These are phyloP conservation scores for Rana temporaria DNA, from an alignment of 2,113 vertebrate species.

Conservation along the genomic window DNA sequence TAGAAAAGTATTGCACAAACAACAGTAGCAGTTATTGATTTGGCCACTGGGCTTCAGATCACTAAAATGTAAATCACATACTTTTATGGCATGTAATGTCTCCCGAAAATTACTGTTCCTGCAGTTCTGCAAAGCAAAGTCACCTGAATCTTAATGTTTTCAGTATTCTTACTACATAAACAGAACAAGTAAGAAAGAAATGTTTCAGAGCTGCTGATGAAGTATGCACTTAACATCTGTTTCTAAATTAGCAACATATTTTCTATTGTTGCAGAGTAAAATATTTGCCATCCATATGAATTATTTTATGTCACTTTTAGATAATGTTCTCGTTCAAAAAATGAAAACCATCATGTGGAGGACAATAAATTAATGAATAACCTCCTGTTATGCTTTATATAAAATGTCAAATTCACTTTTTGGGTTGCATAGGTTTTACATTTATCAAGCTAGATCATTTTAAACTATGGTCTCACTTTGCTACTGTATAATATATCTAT, in stretches of 20 bases:
- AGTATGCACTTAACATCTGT: constrained; percentile 47
- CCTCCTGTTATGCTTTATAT: constrained; percentile 44
- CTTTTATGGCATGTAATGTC: not conserved
- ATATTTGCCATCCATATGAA: constrained; percentile 14
- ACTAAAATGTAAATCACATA: not conserved
- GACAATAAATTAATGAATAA: constrained; percentile 30
- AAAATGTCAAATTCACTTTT: constrained; percentile 32
- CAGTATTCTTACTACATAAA: constrained; percentile 53
- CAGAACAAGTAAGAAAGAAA: constrained; percentile 25
- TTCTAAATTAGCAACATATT: constrained; percentile 47
- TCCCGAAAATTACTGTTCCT: not conserved
- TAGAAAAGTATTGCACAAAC: too few species aligned
- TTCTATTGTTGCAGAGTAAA: constrained; percentile 44
- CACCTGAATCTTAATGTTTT: constrained; percentile 40
- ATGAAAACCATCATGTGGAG: not conserved
- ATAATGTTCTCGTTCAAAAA: constrained; percentile 52
- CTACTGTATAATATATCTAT: not conserved
- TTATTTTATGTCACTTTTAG: constrained; percentile 45
- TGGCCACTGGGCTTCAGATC: too few species aligned
- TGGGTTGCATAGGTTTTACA: constrained; percentile 20
- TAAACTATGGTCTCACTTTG: not conserved
- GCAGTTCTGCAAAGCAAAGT: not conserved
- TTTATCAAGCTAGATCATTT: constrained; percentile 17
- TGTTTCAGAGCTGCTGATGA: constrained; percentile 48
- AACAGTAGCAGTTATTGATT: too few species aligned